Evolutionary conservation across 2,797 vertebrate species (phyloP).

Genomic region (Buphagus erythrorhynchus): DNA sequence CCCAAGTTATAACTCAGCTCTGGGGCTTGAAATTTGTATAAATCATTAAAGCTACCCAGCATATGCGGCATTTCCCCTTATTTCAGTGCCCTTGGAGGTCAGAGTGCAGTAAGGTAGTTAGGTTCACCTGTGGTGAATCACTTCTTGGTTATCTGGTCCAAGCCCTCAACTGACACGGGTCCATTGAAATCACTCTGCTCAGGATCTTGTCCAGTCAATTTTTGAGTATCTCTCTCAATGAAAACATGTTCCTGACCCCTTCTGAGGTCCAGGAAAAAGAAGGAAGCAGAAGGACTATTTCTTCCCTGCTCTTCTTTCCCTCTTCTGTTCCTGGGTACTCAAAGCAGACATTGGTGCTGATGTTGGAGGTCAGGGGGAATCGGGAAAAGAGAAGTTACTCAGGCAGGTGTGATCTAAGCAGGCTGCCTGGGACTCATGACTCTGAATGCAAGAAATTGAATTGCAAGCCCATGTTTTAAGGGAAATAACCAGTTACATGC

Average conservation of each 20-base stretch:
- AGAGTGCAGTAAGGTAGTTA: neutral
- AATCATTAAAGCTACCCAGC: neutral
- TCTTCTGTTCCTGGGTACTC: neutral
- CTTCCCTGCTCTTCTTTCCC: neutral
- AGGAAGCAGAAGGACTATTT: neutral
- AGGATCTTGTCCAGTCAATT: neutral
- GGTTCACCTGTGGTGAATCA: neutral
- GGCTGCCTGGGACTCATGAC: neutral
- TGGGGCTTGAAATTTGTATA: neutral
- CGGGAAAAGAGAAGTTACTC: neutral
- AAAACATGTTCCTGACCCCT: neutral
- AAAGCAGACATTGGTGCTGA: neutral
- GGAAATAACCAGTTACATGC: neutral
- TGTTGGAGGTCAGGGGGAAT: neutral
- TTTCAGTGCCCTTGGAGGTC: neutral
- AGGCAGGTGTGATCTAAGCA: neutral
- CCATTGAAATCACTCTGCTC: neutral
- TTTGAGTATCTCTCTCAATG: neutral
- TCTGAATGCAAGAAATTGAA: neutral
- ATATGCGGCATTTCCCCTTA: neutral
- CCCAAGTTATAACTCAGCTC: neutral
- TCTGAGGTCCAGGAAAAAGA: neutral
- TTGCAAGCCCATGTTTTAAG: neutral
- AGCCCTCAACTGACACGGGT: neutral
- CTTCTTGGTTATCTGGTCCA: neutral